These are phyloP conservation scores for Pogonocherus hispidulus DNA, from an alignment of 2,888 invertebrate genomes.

Conservation along the genomic window DNA sequence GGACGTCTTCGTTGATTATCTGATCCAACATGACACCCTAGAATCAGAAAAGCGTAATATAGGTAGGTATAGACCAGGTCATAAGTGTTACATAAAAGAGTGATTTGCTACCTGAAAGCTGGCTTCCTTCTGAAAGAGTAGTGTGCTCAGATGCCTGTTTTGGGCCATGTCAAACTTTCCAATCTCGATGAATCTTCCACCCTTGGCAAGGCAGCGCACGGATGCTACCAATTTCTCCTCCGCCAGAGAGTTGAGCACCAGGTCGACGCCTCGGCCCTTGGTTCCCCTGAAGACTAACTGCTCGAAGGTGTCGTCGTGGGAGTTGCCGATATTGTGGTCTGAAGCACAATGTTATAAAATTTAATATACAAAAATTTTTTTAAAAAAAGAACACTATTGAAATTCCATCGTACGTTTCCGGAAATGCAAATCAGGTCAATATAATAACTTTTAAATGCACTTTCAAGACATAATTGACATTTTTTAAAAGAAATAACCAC, in stretches of 20 bases:
- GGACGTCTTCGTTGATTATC: slow-evolving; percentile 40
- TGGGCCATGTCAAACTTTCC: slow-evolving; percentile 86
- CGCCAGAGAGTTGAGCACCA: slow-evolving; percentile 91
- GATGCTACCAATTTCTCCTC: slow-evolving; percentile 90
- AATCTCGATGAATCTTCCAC: slow-evolving; percentile 86
- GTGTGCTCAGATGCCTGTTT: slow-evolving; percentile 77
- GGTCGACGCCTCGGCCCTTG: slow-evolving; percentile 88
- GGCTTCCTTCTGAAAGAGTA: slow-evolving; percentile 78
- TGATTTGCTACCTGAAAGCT: slow-evolving; percentile 73
- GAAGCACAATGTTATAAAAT: no score
- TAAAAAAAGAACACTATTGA: no score
- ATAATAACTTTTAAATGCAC: no score
- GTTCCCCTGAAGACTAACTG: slow-evolving; percentile 85
- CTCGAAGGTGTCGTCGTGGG: slow-evolving; percentile 90
- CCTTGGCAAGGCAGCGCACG: slow-evolving; percentile 73
- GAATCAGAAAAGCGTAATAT: slow-evolving; percentile 76
- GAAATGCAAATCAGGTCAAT: no score
- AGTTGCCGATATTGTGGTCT: slow-evolving; percentile 69
- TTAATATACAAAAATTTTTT: no score
- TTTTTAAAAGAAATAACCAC: no score
- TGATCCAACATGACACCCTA: slow-evolving; percentile 83
- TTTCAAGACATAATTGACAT: no score
- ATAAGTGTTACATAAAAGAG: slow-evolving; percentile 73
- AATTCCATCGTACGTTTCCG: no score
- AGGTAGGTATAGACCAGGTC: slow-evolving; percentile 80